These are phyloP conservation scores for Hypotaenidia philippensis DNA, from an alignment of 2,797 vertebrate genomes.

Conservation along the genomic window DNA sequence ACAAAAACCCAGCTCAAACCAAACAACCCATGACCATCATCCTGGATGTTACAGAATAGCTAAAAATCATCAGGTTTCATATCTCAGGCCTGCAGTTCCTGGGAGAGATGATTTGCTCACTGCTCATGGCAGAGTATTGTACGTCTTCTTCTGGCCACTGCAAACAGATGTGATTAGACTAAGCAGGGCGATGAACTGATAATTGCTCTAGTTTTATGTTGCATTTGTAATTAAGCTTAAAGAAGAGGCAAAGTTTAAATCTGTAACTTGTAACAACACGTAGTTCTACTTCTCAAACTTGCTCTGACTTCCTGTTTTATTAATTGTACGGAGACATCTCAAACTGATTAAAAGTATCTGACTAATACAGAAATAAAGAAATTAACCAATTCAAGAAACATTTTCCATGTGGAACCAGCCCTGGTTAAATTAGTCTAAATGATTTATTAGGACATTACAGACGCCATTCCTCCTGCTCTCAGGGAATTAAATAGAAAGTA, in stretches of 20 bases:
- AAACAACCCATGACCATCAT: neutral
- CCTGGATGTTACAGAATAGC: neutral
- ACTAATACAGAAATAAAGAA: constrained; percentile 11
- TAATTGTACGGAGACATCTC: neutral
- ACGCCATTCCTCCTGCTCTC: neutral
- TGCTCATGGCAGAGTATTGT: neutral
- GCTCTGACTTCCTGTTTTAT: neutral
- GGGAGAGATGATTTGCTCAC: neutral
- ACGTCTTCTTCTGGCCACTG: neutral
- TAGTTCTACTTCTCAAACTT: neutral
- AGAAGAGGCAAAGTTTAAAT: neutral
- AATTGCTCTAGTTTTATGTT: neutral
- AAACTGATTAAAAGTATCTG: neutral
- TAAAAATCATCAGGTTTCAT: neutral
- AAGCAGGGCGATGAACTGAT: neutral
- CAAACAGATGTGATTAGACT: neutral
- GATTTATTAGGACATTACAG: neutral
- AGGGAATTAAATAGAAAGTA: neutral
- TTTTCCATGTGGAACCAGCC: neutral
- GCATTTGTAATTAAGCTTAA: neutral
- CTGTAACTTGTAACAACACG: neutral
- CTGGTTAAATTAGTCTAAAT: neutral
- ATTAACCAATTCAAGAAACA: neutral
- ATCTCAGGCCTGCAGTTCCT: neutral
- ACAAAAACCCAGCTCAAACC: neutral